Base-by-base conservation (phyloP, 2,113 vertebrate species). In the Pterocles burchelli region DNA sequence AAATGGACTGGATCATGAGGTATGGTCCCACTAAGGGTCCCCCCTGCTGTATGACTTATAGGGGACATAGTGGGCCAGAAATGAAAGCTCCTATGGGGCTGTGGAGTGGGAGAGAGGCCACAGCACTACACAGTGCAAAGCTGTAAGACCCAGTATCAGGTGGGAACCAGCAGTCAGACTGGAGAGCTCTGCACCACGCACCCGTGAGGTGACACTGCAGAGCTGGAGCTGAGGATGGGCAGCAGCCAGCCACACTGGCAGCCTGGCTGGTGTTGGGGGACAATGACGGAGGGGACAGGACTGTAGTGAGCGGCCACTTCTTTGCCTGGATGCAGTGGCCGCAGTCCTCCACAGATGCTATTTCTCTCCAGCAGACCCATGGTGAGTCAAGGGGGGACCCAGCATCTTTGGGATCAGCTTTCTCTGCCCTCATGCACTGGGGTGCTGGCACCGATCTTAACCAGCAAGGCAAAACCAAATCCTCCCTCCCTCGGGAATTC, bases 121-220 rank as follows among this genome's bases (percentile, higher is more conserved):
- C n/a, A 9, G 67, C 0, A 48, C 80, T 8, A 7, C 4, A 8
- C 1, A 49, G 57, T 0, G 45, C 41, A 11, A 5, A 48, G 59
- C 65, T 10, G 9, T 5, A 29, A 31, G 61, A 3, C 21, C 8
- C 68, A 38, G 55, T 70, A 45, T 2, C 57, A 9, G 67, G 34
- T 1, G 1, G 82, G 67, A 12, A 43, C 2, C 41, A 33, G 46
- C 82, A 6, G 48, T 2, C 2, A 0, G n/a, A 16, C 43, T 0
- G 36, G 36, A 33, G 67, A 80, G 34, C 10, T 4, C 49, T 20
- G 24, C 0, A 41, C 20, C 6, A 10, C 55, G 61, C 15, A 12
- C 29, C 8, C 0, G 2, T 0, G 10, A 29, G 46, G 45, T 1
- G 18, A 24, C 0, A 16, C n/a, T 0, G 20, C 61, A 34, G 38